Evolutionary conservation across 2,888 invertebrate species (phyloP), one percentile per base, ranked within the genome.

Genomic region (Mimas tiliae): DNA sequence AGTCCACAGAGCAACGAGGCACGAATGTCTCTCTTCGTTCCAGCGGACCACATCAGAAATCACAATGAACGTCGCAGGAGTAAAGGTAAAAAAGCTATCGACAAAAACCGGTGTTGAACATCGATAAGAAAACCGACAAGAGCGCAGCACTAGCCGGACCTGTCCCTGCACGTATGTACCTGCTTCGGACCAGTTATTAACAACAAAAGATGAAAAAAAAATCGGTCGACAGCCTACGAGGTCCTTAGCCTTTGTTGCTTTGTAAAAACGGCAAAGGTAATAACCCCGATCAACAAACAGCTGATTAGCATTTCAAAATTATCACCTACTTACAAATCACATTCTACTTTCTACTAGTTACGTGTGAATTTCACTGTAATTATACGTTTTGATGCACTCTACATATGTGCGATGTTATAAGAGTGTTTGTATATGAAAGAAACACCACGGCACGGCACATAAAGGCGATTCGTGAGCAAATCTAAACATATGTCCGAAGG

Each of bases 401-500:
- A 16, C 58, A 42, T 9, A 42, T 45, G 14, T 14, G 14, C 4
- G 45, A 50, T 50, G 42, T 58, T 38, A 16, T 38, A 19, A 12
- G 11, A 38, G 12, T 42, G 6, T 58, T 19, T 58, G 16, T 53
- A 19, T 19, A 38, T 42, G 42, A 53, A 34, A 65, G 47, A 51
- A 63, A 65, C 65, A 70, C 51, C 67, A 68, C 76, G 58, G 67
- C 72, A 74, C 69, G 70, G 72, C 74, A 70, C 67, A 69, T 72
- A 72, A 71, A 70, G 45, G 68, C 68, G 67, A 75, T 71, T 66
- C 62, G 69, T 70, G 74, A 69, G 74, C 58, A 81, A 82, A 83
- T 72, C 79, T 72, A 80, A 87, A 85, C 89, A 87, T 89, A 87
- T 87, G 88, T 83, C 79, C 85, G 86, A 83, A 81, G 82, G 80